Evolutionary conservation across 1,140 invertebrate species (phyloP), one percentile per base, ranked within the genome.

Genomic region (Leptinotarsa texana): DNA sequence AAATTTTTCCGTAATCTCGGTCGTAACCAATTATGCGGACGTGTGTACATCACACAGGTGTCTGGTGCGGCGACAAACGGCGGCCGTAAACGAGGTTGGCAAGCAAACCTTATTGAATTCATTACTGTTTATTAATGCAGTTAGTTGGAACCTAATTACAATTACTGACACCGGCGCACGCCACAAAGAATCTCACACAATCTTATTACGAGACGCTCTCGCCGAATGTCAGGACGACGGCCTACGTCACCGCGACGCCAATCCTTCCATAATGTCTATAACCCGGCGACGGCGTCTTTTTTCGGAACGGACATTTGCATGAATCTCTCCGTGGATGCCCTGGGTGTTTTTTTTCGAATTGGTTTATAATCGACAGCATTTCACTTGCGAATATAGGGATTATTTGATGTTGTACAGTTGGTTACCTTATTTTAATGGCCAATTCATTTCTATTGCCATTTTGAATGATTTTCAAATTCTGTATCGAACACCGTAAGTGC

Each of bases 91-190:
- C 73, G 78, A 73, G 69, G 77, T 74, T 77, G 79, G 80, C 75
- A 81, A 83, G 75, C 80, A 82, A 79, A 80, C 81, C 79, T 81
- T 81, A 83, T 83, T 82, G 81, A 83, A 83, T 83, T 83, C 81
- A 83, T 83, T 83, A 83, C 78, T 80, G 81, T 82, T 82, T 82
- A 83, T 83, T 83, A 83, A 83, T 82, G 82, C 80, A 83, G 82
- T 83, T 83, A 83, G 81, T 79, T 78, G 73, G 69, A 83, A 81
- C 82, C 80, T 81, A 83, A 82, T 83, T 83, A 82, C 80, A 83
- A 83, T 83, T 83, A 83, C 81, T 81, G 81, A 80, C 82, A 81
- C 80, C 77, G 77, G 80, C 80, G 79, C 76, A 77, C 78, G 77
- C 81, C 81, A 80, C 81, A 82, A 83, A 83, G 82, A 83, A 82